Percentiles rank a stretch among this genome's conserved stretches.
phyloP scores from a whole-genome alignment of 2,888 invertebrate genomes.

The Archaeoteleia sp. region DNA sequence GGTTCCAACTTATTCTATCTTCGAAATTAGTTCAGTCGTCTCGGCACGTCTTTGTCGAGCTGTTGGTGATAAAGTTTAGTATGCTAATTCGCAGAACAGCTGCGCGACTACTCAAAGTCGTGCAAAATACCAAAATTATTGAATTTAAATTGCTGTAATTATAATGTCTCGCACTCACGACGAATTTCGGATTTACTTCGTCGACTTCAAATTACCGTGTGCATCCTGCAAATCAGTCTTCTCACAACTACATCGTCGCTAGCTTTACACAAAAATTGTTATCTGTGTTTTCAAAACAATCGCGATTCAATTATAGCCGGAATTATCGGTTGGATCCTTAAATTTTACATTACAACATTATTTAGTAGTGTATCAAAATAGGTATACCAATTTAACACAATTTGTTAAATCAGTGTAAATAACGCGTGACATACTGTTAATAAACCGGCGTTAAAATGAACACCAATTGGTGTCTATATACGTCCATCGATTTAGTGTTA shows the following conservation, averaged over 20 bases:
- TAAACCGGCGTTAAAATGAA: too few species aligned
- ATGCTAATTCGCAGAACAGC: constrained; percentile 75
- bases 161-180: constrained; percentile 65
- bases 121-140: constrained; percentile 74
- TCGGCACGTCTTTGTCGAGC: constrained; percentile 75
- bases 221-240: constrained; percentile 29
- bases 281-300: constrained; percentile 25
- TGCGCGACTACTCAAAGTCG: constrained; percentile 64
- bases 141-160: constrained; percentile 75
- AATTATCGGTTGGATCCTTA: too few species aligned
- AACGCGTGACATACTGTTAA: too few species aligned
- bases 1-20: constrained; percentile 74
- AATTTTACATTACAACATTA: too few species aligned
- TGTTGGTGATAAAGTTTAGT: constrained; percentile 75
- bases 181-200: constrained; percentile 46
- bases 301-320: constrained; percentile 36
- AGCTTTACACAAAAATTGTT: not conserved
- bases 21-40: constrained; percentile 74
- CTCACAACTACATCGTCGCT: not conserved
- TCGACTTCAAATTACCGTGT: constrained; percentile 34
- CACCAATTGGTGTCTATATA: too few species aligned
- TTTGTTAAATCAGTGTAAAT: too few species aligned
- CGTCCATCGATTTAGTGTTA: too few species aligned
- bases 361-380: too few species aligned
- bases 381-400: too few species aligned